phyloP scores from a whole-genome alignment of 2,113 vertebrate species.

The Channa argus region DNA sequence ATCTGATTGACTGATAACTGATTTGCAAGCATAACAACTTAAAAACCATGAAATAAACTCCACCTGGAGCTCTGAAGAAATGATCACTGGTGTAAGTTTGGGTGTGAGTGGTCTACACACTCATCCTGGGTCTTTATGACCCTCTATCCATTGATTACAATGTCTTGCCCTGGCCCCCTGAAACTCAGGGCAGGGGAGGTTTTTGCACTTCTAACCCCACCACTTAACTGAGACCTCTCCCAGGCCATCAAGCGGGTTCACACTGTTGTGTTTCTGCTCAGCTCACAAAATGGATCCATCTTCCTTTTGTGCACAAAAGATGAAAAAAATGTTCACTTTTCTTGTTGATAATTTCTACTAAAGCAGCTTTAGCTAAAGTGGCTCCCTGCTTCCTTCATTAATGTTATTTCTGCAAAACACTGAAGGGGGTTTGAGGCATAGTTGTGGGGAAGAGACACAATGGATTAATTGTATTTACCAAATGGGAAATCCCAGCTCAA shows the following conservation, averaged over 20 bases:
- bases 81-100: constrained; percentile 20
- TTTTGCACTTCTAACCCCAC: constrained; percentile 53
- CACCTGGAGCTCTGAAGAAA: neutral
- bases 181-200: constrained; percentile 31
- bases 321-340: neutral
- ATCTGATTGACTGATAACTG: neutral
- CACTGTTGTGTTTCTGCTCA: constrained; percentile 30
- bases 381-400: neutral
- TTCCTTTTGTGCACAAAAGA: neutral
- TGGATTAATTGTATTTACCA: neutral
- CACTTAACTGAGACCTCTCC: constrained; percentile 56
- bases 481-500: neutral
- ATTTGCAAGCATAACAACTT: constrained; percentile 21
- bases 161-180: constrained; percentile 35
- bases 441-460: neutral
- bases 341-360: no score
- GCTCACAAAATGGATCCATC: constrained; percentile 25
- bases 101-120: constrained; percentile 7
- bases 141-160: constrained; percentile 45
- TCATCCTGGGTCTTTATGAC: constrained; percentile 16
- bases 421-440: neutral
- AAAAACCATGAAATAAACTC: constrained; percentile 24
- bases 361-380: neutral
- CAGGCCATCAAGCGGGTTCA: constrained; percentile 14
- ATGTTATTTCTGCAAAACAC: neutral